Evolutionary conservation across 2,888 invertebrate species (phyloP), one percentile per base, ranked within the genome.

Genomic region (Aplocera efformata): DNA sequence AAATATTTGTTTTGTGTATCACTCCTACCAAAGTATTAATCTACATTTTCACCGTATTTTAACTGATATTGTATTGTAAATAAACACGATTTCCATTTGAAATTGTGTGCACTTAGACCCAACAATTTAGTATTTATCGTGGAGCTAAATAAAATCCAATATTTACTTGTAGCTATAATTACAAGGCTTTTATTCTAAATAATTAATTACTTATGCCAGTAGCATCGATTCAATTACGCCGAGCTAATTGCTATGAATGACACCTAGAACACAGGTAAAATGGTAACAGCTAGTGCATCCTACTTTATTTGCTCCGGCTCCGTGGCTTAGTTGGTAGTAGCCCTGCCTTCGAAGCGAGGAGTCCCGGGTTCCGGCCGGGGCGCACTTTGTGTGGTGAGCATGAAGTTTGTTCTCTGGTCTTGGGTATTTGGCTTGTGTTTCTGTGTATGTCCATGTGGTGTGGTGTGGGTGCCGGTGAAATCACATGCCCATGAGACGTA

Each of bases 181-280:
- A 24, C 7, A 20, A 9, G 22, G 42, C 37, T 46, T 45, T 37
- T 29, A 40, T 38, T 48, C 37, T 40, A 50, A 48, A 50, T 50
- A 36, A 53, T 48, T 47, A 50, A 50, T 45, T 29, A 40, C 35
- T 32, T 10, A 32, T 32, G 35, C 20, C 39, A 40, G 31, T 28
- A 25, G 29, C 41, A 43, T 23, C 23, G 24, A 23, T 35, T 39
- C 40, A 53, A 49, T 49, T 49, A 44, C 33, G 29, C 28, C 28
- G 26, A 42, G 32, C 24, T 36, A 38, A 42, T 43, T 40, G 27
- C 22, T 7, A 10, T 32, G 13, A 40, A 39, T 44, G 38, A 28
- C 27, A 17, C 20, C 2, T 2, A 42, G 26, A 41, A 36, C 37
- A 5, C 17, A 28, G 39, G n/a, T 33, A 13, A 39, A 7, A 10